phyloP scores from a whole-genome alignment of 2,113 vertebrate species.

The Caretta caretta region DNA sequence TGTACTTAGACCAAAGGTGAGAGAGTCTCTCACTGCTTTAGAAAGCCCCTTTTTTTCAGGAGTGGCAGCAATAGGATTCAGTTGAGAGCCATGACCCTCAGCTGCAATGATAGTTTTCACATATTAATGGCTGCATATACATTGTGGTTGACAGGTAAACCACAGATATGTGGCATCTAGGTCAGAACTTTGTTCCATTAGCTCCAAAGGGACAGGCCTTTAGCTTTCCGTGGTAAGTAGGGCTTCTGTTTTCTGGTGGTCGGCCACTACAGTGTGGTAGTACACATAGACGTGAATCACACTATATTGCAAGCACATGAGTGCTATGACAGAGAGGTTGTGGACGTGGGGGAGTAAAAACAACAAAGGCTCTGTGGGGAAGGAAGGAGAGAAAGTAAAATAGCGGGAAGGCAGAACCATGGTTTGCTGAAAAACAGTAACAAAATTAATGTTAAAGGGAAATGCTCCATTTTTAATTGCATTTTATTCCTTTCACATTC shows the following conservation, averaged over 20 bases:
- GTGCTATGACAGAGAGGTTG: background rate
- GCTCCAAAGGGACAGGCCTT: accelerated
- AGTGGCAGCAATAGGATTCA: background rate
- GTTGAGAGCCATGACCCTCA: background rate
- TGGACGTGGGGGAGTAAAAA: background rate
- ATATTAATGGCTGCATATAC: background rate
- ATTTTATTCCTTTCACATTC: background rate
- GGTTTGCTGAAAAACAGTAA: background rate
- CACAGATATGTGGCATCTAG: background rate
- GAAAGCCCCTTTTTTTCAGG: background rate
- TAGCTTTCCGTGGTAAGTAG: background rate
- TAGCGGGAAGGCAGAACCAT: background rate
- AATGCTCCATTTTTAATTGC: background rate
- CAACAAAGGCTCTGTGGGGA: background rate
- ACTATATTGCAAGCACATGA: background rate
- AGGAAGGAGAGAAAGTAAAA: background rate
- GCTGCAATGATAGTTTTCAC: background rate
- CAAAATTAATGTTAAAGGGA: background rate
- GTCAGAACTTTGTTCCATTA: background rate
- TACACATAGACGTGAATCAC: background rate
- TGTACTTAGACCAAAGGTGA: background rate
- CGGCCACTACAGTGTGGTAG: background rate
- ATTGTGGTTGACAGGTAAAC: background rate
- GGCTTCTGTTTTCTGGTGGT: background rate
- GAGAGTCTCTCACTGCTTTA: background rate